phyloP scores from a whole-genome alignment of 2,888 invertebrate genomes.

The Phaedon cochleariae region DNA sequence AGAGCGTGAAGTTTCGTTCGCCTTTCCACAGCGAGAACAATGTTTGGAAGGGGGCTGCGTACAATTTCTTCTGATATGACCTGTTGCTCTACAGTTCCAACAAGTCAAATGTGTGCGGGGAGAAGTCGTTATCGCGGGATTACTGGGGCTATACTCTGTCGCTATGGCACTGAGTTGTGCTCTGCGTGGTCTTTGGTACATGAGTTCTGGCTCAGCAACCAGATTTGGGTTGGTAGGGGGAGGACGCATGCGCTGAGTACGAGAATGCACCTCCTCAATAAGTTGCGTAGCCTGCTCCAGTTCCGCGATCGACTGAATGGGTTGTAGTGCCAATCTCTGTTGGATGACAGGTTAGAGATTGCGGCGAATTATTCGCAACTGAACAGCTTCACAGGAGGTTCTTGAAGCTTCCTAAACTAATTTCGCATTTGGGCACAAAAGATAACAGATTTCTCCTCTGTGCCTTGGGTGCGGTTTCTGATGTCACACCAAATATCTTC shows the following conservation, averaged over 20 bases:
- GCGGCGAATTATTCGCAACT: neutral
- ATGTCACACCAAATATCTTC: constrained; percentile 21
- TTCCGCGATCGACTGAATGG: constrained; percentile 11
- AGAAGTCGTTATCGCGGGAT: neutral
- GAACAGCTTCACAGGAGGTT: neutral
- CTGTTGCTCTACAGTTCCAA: constrained; percentile 9
- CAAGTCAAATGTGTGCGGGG: neutral
- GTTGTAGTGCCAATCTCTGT: constrained; percentile 8
- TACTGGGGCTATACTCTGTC: no score
- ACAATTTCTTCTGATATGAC: no score
- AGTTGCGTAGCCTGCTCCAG: neutral
- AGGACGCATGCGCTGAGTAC: constrained; percentile 6
- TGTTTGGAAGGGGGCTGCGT: no score
- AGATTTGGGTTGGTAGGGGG: neutral
- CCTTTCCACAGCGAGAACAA: no score
- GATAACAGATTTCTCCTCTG: neutral
- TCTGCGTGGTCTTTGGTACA: constrained; percentile 5
- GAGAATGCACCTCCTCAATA: neutral
- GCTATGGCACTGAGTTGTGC: constrained; percentile 8
- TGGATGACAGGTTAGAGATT: neutral
- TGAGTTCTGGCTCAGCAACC: constrained; percentile 5
- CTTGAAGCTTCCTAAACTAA: neutral
- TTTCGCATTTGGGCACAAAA: neutral
- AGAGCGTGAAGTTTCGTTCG: no score
- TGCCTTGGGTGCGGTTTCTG: constrained; percentile 9